These are phyloP conservation scores for Macrotrachela quadricornifera DNA, from an alignment of 1,140 invertebrate genomes.

Conservation along the genomic window DNA sequence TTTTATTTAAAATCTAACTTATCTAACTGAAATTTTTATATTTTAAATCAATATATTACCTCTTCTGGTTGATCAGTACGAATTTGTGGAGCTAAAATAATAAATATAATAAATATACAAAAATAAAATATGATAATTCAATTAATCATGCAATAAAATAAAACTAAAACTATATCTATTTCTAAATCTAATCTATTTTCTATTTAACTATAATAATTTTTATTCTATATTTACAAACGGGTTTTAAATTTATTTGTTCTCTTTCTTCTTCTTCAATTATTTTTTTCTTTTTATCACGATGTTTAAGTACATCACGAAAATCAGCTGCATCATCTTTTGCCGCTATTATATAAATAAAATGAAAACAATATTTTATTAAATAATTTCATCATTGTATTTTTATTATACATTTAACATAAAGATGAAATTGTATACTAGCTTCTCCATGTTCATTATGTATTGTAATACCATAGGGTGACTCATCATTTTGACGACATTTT, in stretches of 20 bases:
- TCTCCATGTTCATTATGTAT: conserved; percentile 4
- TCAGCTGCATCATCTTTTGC: conserved; percentile 4
- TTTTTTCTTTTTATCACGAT: conserved; percentile 4
- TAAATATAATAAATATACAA: background rate
- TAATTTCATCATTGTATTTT: background rate
- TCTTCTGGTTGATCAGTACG: too few species aligned
- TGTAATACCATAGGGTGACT: conserved; percentile 1
- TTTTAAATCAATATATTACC: too few species aligned
- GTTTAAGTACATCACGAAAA: conserved; percentile 5
- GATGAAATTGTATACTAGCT: background rate
- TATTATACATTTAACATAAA: conserved; percentile 6
- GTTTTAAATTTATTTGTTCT: conserved; percentile 2
- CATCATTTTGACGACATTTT: conserved; percentile 1
- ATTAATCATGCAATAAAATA: background rate
- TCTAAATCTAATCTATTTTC: background rate
- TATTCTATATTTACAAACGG: background rate
- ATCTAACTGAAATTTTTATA: too few species aligned
- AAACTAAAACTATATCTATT: background rate
- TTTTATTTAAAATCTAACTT: background rate
- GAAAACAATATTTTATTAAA: background rate
- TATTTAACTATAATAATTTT: background rate
- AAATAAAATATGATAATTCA: background rate
- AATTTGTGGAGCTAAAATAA: background rate
- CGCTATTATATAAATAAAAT: background rate
- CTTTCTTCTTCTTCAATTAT: background rate